Conservation (phyloP, 35 echinoderm and acorn worm genomes). For the Nesometra sesokonis region DNA sequence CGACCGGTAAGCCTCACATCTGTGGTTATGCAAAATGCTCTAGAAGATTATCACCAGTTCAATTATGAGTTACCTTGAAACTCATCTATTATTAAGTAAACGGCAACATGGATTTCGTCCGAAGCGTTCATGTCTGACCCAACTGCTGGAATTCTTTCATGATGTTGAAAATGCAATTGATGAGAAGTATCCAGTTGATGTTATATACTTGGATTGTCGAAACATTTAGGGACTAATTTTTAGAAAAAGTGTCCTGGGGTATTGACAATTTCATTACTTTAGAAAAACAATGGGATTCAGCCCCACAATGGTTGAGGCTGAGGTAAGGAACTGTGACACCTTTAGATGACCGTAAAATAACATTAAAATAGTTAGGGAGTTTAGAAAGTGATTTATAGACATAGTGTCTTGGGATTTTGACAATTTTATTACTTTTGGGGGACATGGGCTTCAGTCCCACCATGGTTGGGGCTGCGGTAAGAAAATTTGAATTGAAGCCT, state of each 20-base stretch:
- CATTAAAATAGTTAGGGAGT: not conserved
- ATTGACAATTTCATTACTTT: too few species aligned
- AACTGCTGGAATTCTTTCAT: constrained; percentile 10
- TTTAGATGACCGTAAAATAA: too few species aligned
- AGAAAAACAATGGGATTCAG: too few species aligned
- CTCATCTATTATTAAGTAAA: not conserved
- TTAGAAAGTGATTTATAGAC: not conserved
- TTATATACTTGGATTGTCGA: not conserved
- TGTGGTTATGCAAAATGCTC: constrained; percentile 22
- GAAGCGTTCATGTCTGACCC: constrained; percentile 19
- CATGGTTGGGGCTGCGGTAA: too few species aligned
- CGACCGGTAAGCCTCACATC: constrained; percentile 32
- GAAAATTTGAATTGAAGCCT: not conserved
- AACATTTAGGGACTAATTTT: too few species aligned
- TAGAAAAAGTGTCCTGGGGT: too few species aligned
- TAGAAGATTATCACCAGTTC: constrained; percentile 19
- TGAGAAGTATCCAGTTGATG: not conserved
- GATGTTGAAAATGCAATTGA: not conserved
- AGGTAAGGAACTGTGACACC: too few species aligned
- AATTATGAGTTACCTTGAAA: constrained; percentile 23
- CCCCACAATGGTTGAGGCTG: too few species aligned
- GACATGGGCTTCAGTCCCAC: too few species aligned
- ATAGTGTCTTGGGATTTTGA: too few species aligned
- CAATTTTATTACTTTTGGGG: too few species aligned
- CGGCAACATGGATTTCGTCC: constrained; percentile 28